Conservation (phyloP, 2,113 vertebrate genomes). For the Cyanocitta stelleri region DNA sequence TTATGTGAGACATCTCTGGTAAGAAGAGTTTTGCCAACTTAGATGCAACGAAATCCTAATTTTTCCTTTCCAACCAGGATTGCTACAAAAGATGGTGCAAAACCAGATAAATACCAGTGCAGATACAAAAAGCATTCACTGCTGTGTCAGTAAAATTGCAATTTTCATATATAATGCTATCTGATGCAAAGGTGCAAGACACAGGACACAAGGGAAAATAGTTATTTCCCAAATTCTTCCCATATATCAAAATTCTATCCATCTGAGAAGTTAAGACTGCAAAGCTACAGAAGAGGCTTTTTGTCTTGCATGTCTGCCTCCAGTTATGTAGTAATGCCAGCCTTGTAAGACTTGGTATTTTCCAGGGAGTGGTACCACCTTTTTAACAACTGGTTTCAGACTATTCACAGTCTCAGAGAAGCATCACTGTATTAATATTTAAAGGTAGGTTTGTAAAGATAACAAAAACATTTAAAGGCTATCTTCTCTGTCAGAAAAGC, state of each 20-base stretch:
- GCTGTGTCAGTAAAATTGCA: not conserved
- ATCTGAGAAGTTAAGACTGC: not conserved
- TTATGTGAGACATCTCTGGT: constrained; percentile 97
- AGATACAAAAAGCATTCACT: not conserved
- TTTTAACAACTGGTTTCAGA: not conserved
- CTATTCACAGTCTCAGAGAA: not conserved
- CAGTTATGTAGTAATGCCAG: not conserved
- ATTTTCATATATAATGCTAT: not conserved
- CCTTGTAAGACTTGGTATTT: not conserved
- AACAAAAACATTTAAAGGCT: not conserved
- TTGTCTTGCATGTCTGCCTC: not conserved
- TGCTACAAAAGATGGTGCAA: not conserved
- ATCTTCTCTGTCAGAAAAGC: not conserved
- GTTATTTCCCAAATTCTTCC: not conserved
- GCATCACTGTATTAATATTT: not conserved
- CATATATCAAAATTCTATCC: not conserved
- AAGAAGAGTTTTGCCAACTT: constrained; percentile 45
- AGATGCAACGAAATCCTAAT: not conserved
- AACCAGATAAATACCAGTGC: not conserved
- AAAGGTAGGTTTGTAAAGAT: not conserved
- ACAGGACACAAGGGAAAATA: not conserved
- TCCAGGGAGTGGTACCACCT: not conserved
- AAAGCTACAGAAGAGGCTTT: not conserved
- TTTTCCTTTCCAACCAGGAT: not conserved
- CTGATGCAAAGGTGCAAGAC: not conserved